Conservation (phyloP, 2,113 vertebrate genomes). For the Motacilla alba region DNA sequence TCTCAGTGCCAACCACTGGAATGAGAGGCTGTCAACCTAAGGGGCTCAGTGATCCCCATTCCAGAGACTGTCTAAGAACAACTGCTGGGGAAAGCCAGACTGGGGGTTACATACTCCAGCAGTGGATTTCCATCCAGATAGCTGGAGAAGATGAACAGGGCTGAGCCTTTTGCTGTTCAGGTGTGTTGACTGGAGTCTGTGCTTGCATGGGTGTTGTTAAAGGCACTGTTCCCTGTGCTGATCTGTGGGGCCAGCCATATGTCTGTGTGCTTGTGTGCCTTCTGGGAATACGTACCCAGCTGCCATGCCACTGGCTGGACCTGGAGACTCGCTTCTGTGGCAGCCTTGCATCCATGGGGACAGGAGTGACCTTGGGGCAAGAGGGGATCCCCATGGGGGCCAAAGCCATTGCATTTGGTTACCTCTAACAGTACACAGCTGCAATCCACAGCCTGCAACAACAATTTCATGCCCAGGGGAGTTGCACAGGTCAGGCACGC, state of each 20-base stretch:
- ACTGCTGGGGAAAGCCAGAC: not conserved
- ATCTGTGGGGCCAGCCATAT: fast-evolving
- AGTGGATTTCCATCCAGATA: not conserved
- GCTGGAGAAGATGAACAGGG: not conserved
- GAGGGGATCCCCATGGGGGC: not conserved
- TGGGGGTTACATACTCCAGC: not conserved
- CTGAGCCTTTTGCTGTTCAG: not conserved
- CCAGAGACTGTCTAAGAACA: not conserved
- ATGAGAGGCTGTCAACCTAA: fast-evolving
- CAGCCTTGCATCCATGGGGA: not conserved
- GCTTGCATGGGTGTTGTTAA: fast-evolving
- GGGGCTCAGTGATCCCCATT: not conserved
- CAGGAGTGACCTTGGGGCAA: not conserved
- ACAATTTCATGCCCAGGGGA: not conserved
- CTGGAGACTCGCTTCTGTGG: fast-evolving
- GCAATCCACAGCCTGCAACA: not conserved
- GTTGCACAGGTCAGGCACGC: not conserved
- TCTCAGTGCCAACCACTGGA: not conserved
- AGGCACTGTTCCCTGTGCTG: not conserved
- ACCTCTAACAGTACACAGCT: not conserved
- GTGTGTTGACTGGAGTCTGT: not conserved
- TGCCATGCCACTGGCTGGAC: not conserved
- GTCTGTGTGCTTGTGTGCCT: not conserved
- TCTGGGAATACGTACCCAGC: not conserved
- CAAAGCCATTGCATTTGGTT: not conserved